phyloP scores from a whole-genome alignment of 2,113 vertebrate species.

The Oryzias melastigma region DNA sequence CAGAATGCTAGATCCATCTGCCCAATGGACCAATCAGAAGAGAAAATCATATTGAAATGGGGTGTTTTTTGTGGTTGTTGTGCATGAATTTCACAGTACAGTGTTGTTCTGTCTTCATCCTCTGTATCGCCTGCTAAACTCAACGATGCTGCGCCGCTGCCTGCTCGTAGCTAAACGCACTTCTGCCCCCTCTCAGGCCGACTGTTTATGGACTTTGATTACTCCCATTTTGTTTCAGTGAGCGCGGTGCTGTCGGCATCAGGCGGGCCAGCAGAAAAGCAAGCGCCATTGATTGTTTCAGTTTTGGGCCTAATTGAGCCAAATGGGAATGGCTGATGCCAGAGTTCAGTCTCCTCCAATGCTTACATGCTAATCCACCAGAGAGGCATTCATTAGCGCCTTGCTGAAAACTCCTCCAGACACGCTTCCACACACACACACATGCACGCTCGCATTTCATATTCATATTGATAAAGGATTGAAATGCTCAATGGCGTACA shows the following conservation, averaged over 20 bases:
- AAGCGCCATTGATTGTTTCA: constrained; percentile 74
- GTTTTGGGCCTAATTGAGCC: constrained; percentile 82
- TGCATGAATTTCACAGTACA: too few relatives aligned
- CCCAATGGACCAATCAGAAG: constrained; percentile 36
- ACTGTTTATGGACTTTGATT: constrained; percentile 82
- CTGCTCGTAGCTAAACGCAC: constrained; percentile 42
- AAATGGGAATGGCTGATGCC: constrained; percentile 80
- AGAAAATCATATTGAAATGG: constrained; percentile 33
- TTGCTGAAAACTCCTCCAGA: constrained; percentile 53
- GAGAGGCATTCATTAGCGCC: constrained; percentile 71
- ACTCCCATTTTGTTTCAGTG: constrained; percentile 75
- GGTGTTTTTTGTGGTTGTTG: constrained; percentile 31
- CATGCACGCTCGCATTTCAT: constrained; percentile 26
- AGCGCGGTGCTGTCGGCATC: constrained; percentile 62
- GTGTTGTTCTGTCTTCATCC: constrained; percentile 2
- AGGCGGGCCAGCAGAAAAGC: constrained; percentile 69
- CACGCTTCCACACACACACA: constrained; percentile 3
- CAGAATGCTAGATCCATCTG: constrained; percentile 5
- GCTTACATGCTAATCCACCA: constrained; percentile 73
- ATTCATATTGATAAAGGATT: constrained; percentile 57
- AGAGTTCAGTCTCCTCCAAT: constrained; percentile 76
- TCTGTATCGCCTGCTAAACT: constrained; percentile 17
- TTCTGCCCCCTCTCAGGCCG: constrained; percentile 62
- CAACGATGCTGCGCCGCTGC: constrained; percentile 15
- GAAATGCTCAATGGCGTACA: constrained; percentile 54